Evolutionary conservation across 1,140 invertebrate species (phyloP), one percentile per base, ranked within the genome.

Genomic region (Globodera rostochiensis): DNA sequence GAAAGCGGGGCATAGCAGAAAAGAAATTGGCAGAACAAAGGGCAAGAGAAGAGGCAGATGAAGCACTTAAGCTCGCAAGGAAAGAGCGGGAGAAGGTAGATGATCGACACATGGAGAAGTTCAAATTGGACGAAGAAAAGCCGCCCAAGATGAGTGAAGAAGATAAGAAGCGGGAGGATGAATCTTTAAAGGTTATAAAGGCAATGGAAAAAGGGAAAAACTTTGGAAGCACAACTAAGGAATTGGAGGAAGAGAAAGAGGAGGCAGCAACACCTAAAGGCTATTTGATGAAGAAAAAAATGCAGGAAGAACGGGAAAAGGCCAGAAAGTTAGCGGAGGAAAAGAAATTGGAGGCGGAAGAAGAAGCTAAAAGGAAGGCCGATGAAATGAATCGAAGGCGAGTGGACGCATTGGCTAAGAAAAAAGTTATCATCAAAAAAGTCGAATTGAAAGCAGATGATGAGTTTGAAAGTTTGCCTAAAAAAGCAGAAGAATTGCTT

Each of bases 21-120:
- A 78, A 78, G 11, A 77, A 9, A 47, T 19, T 78, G 1, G 66
- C 57, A 19, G 66, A 78, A 69, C 46, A 49, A n/a, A 67, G 7
- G 25, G 64, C 60, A 19, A 78, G 57, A 45, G 45, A 78, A 13
- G 64, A 78, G 9, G 77, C 77, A 45, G 66, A 78, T 64, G 66
- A 57, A 19, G 66, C 77, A 19, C 47, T 50, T 47, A 78, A 69
- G n/a, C 67, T 49, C 53, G 66, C 77, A 5, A 36, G 50, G 50
- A 66, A 69, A 60, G 77, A 69, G 25, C 57, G 47, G 36, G 53
- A 64, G 15, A 64, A 21, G 1, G 74, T 64, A 57, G 49, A 64
- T 36, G 71, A 73, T 57, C 60, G 50, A 6, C 19, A n/a, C 46
- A 46, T 76, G 19, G n/a, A 76, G 46, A 76, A 76, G 66, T 76